Evolutionary conservation across 1,140 invertebrate genomes (phyloP).

Genomic region (Drosophila truncata): DNA sequence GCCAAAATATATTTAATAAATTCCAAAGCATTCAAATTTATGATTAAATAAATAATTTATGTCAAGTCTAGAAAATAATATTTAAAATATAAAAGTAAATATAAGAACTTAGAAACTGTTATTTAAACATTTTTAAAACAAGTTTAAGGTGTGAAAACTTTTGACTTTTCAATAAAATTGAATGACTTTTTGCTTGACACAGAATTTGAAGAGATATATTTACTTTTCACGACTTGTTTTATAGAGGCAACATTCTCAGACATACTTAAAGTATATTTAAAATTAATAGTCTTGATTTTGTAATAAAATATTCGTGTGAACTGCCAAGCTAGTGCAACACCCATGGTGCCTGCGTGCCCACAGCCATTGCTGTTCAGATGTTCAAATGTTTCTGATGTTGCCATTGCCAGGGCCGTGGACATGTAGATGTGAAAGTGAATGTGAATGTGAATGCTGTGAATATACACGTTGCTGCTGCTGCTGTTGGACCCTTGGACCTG

Average conservation of each 20-base stretch:
- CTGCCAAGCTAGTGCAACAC: neutral
- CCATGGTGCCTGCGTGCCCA: conserved; percentile 31
- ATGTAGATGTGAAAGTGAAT: conserved; percentile 7
- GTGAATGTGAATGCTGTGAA: conserved; percentile 31
- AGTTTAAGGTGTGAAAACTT: too few species aligned
- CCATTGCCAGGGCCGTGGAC: conserved; percentile 50
- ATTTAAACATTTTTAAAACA: too few species aligned
- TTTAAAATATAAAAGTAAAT: too few species aligned
- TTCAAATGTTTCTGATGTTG: conserved; percentile 34
- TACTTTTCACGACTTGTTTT: neutral
- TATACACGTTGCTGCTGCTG: conserved; percentile 27
- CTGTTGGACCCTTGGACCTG: conserved; percentile 51
- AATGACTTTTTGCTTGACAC: neutral
- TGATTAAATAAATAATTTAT: too few species aligned
- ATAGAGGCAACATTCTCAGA: neutral
- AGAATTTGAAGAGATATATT: neutral
- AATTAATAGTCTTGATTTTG: neutral
- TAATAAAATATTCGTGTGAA: neutral
- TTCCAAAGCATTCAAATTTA: too few species aligned
- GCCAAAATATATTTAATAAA: too few species aligned
- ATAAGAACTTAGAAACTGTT: too few species aligned
- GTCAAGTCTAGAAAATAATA: too few species aligned
- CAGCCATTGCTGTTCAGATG: conserved; percentile 15
- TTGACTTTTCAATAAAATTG: neutral
- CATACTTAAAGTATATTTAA: neutral